phyloP scores from a whole-genome alignment of 1,140 invertebrate species.

The Rhynchophorus ferrugineus region DNA sequence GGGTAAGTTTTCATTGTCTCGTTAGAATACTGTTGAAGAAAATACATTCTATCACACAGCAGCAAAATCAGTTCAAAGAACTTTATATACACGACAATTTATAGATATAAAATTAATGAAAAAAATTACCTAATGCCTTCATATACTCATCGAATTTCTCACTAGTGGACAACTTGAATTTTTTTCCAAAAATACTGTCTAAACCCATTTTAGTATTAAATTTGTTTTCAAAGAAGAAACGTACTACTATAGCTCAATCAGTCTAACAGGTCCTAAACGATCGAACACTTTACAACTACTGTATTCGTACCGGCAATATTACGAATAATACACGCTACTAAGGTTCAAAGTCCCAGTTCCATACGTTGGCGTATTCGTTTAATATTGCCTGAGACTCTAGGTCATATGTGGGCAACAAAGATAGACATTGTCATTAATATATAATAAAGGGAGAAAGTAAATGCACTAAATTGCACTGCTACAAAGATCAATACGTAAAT shows the following conservation, averaged over 20 bases:
- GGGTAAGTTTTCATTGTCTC: too few relatives aligned
- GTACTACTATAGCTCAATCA: neutral
- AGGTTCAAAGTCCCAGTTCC: conserved; percentile 1
- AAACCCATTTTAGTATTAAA: conserved; percentile 38
- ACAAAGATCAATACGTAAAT: too few relatives aligned
- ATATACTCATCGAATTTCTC: conserved; percentile 82
- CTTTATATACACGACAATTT: too few relatives aligned
- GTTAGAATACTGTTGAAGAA: too few relatives aligned
- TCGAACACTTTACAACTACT: neutral
- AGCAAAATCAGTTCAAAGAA: too few relatives aligned
- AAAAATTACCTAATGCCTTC: conserved; percentile 66
- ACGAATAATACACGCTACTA: neutral
- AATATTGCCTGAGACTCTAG: too few relatives aligned
- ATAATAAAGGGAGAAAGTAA: too few relatives aligned
- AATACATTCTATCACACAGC: neutral
- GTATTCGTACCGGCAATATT: neutral
- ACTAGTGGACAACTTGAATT: conserved; percentile 63
- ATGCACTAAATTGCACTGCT: too few relatives aligned
- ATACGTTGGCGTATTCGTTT: too few relatives aligned
- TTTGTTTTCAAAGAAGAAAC: neutral
- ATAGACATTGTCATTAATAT: too few relatives aligned
- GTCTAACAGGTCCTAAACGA: too few relatives aligned
- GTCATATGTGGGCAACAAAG: too few relatives aligned
- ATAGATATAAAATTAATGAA: neutral
- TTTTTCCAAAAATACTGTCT: conserved; percentile 51